Base-by-base conservation (phyloP, 2,888 invertebrate genomes). In the Physocephala rufipes region DNA sequence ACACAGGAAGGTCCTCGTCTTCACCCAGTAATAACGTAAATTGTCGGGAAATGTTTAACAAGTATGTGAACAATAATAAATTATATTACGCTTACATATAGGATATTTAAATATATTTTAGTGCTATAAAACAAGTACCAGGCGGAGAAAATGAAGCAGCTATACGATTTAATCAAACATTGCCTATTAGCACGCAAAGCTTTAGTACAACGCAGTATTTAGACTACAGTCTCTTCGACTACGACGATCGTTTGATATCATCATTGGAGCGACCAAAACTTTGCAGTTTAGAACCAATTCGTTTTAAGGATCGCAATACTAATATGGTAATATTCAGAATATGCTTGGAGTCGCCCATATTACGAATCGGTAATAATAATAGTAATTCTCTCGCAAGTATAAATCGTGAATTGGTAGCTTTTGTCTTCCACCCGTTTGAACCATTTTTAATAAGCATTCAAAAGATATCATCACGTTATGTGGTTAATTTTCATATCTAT, bases 371-470 rank as follows among this genome's bases (percentile, higher is more conserved):
- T 1, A 59, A 58, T 91, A 78, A 90, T 94, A 91, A 0, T 89
- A 91, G 82, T 26, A 58, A 15, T 89, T 90, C 13, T 89, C 90
- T 55, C 4, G 61, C 59, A 2, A 19, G 36, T 15, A 7, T 1
- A 24, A 43, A 30, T 62, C 93, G 15, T 87, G 96, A 76, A 76
- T 89, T 97, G 16, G 96, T 97, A 5, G 96, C 97, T 21, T 98
- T 97, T 84, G 96, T 96, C 13, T 97, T 96, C 86, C 98, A 98
- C 87, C 98, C 98, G 0, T 94, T 92, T 16, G 97, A 98, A 87
- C 98, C 98, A 0, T 96, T 98, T 86, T 94, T 96, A 12, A 95
- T 98, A 76, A 97, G 96, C 80, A 95, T 97, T 12, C 97, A 98
- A 84, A 89, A 97, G 78, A 94, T 95, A 13, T 94, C 95, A 86